Evolutionary conservation across 1,140 invertebrate genomes (phyloP), one percentile per base, ranked within the genome.

Genomic region (Hycleus phaleratus): DNA sequence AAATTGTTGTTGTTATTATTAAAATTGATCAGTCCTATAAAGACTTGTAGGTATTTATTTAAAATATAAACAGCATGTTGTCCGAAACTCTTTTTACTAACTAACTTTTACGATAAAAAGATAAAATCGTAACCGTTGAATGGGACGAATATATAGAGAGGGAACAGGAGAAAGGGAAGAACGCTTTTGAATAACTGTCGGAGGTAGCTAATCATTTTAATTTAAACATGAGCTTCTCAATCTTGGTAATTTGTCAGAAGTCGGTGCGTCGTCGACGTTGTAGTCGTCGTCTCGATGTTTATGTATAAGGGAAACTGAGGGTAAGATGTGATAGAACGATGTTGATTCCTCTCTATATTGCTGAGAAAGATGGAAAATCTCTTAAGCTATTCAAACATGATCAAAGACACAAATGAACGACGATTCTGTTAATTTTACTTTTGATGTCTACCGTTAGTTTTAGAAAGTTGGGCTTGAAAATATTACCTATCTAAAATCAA

Each of bases 341-440:
- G 4, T 32, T 32, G 32, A 32, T 18, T 18, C 18, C 18, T 18
- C 1, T 18, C 18, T 18, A 18, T 32, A 32, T 32, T 32, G 32
- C 32, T 32, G 4, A 32, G 32, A 32, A 32, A 32, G 32, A 32
- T 4, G 7, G 32, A 32, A 7, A 32, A 32, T 32, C 32, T 32
- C 51, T 53, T 42, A 45, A 53, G 57, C 63, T 47, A 63, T 65
- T 63, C 58, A 63, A 55, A 54, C 58, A 62, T 65, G 63, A 65
- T 65, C 63, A 65, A 65, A 65, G 63, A 63, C 51, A 60, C 61
- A 66, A 66, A 66, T 59, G 58, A 61, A 62, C 49, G 59, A 59
- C 64, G 64, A 66, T 66, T 63, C 61, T 52, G 64, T 60, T 66
- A 66, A 66, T 66, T 66, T 62, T 59, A 66, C 64, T 66, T 66